Conservation (phyloP, 1,140 invertebrate species). For the Zaprionus ornatus region DNA sequence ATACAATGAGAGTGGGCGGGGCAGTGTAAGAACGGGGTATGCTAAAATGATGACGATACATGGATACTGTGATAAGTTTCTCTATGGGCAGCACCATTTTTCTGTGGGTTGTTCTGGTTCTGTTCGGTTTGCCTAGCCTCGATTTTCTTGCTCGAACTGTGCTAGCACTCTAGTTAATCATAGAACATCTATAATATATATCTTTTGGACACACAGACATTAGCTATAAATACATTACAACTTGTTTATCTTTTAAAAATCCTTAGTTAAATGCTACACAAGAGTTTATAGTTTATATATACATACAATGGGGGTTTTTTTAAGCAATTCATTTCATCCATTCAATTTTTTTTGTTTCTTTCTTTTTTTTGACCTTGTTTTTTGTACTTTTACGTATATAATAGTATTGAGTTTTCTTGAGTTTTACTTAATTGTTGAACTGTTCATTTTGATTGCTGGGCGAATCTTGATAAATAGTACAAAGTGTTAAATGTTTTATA, state of each 20-base stretch:
- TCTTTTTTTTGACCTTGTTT: conserved; percentile 27
- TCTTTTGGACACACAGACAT: conserved; percentile 62
- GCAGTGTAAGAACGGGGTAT: conserved; percentile 50
- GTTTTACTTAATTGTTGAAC: conserved; percentile 31
- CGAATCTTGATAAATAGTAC: conserved; percentile 28
- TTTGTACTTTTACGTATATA: conserved; percentile 52
- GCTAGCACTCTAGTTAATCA: conserved; percentile 31
- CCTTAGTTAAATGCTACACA: conserved; percentile 46
- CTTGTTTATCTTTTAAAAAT: conserved; percentile 22
- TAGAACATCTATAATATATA: conserved; percentile 54
- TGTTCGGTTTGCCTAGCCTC: conserved; percentile 26
- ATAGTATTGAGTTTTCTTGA: conserved; percentile 46
- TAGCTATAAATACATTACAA: conserved; percentile 45
- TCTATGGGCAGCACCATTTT: conserved; percentile 32
- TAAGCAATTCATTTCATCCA: conserved; percentile 40
- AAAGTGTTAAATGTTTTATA: conserved; percentile 19
- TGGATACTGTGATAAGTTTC: conserved; percentile 16
- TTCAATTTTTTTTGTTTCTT: conserved; percentile 23
- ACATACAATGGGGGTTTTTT: conserved; percentile 37
- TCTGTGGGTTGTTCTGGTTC: conserved; percentile 17
- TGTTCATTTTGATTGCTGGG: conserved; percentile 44
- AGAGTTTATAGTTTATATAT: conserved; percentile 22
- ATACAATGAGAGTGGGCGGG: conserved; percentile 28
- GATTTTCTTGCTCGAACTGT: conserved; percentile 40
- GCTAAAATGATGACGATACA: neutral